phyloP scores from a whole-genome alignment of 2,888 invertebrate species.

The Drosophila kuntzei region DNA sequence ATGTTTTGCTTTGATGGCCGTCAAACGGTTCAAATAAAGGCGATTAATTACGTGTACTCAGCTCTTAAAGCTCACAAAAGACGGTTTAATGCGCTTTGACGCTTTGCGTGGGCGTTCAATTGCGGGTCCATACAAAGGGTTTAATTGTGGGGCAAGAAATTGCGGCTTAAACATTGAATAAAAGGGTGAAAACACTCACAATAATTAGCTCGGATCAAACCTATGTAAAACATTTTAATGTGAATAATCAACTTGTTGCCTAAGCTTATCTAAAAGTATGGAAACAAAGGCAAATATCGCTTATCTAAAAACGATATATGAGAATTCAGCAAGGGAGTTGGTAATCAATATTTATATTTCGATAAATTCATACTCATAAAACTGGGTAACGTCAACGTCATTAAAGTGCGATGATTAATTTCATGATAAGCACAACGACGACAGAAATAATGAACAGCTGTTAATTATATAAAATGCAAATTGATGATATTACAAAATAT shows the following conservation, averaged over 20 bases:
- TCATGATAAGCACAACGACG: slow-evolving; percentile 52
- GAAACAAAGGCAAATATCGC: slow-evolving; percentile 1
- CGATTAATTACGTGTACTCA: slow-evolving; percentile 72
- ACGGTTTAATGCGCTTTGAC: slow-evolving; percentile 70
- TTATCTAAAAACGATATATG: slow-evolving; percentile 23
- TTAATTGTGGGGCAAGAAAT: slow-evolving; percentile 59
- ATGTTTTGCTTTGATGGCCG: slow-evolving; percentile 75
- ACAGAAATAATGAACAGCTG: slow-evolving; percentile 37
- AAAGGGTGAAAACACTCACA: slow-evolving; percentile 19
- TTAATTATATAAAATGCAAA: slow-evolving; percentile 71
- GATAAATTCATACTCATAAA: slow-evolving; percentile 13
- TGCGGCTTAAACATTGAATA: slow-evolving; percentile 41
- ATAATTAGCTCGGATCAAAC: slow-evolving; percentile 49
- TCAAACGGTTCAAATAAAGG: slow-evolving; percentile 60
- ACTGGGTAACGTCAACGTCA: slow-evolving; percentile 55
- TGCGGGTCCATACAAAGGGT: slow-evolving; percentile 28
- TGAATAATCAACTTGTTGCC: slow-evolving; percentile 4
- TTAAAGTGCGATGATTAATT: slow-evolving; percentile 40
- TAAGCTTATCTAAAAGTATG: slow-evolving; percentile 16
- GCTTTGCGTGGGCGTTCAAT: slow-evolving; percentile 43
- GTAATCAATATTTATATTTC: slow-evolving; percentile 29
- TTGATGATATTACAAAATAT: slow-evolving; percentile 47
- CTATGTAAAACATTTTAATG: slow-evolving; percentile 26
- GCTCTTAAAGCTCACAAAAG: slow-evolving; percentile 56
- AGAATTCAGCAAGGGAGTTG: background rate